Conservation (phyloP, 1,140 invertebrate species). For the Formica selysi region DNA sequence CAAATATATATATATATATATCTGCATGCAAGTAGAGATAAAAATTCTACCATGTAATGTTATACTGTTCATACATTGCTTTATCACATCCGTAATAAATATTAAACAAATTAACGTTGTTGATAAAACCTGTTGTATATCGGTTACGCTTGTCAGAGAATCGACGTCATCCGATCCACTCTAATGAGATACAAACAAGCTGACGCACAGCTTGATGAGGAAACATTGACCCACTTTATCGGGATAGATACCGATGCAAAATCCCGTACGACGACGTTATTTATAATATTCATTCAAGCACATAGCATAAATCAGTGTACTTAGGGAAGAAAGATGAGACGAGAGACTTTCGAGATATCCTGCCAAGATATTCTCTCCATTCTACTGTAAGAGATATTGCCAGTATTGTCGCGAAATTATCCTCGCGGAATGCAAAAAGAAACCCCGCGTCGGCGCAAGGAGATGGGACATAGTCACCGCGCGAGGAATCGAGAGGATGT, state of each 20-base stretch:
- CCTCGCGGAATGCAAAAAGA: conserved; percentile 44
- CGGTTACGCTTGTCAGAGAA: background rate
- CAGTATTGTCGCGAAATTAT: conserved; percentile 57
- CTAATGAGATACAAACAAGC: conserved; percentile 30
- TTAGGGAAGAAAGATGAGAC: conserved; percentile 27
- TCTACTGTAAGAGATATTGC: conserved; percentile 64
- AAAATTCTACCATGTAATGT: background rate
- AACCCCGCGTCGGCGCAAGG: conserved; percentile 4
- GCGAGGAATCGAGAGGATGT: conserved; percentile 63
- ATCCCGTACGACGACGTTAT: conserved; percentile 2
- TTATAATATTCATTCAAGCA: background rate
- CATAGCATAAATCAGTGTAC: conserved; percentile 31
- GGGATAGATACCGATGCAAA: background rate
- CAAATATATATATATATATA: background rate
- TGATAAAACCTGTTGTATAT: background rate
- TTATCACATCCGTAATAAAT: background rate
- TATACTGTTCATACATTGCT: background rate
- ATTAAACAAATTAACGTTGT: background rate
- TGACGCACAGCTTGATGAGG: background rate
- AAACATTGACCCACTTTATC: conserved; percentile 23
- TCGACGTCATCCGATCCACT: background rate
- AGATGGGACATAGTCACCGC: conserved; percentile 52
- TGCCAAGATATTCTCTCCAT: conserved; percentile 27
- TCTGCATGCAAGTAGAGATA: background rate
- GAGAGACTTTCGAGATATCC: conserved; percentile 27